phyloP scores from a whole-genome alignment of 2,888 invertebrate genomes.

The Cephus pulcher region DNA sequence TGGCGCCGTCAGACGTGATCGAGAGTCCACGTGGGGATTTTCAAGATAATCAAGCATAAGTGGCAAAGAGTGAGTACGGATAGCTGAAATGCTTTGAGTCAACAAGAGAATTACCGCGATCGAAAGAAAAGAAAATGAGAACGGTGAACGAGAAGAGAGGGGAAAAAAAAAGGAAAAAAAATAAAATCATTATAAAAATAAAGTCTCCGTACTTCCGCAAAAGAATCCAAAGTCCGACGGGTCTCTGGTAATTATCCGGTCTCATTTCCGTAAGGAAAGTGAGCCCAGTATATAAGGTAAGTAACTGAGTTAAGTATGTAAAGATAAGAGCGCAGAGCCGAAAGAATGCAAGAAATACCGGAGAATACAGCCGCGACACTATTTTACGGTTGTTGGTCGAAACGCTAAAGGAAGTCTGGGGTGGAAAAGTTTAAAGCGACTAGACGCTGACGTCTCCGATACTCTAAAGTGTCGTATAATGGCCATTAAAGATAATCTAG shows the following conservation, averaged over 20 bases:
- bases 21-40: neutral
- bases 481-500: conserved; percentile 45
- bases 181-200: neutral
- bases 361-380: conserved; percentile 28
- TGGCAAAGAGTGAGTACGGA: neutral
- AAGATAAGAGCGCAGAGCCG: neutral
- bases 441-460: conserved; percentile 40
- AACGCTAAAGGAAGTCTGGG: conserved; percentile 1
- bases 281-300: neutral
- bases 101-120: neutral
- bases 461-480: conserved; percentile 39
- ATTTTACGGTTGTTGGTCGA: conserved; percentile 27
- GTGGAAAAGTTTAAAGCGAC: conserved; percentile 29
- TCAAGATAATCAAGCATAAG: neutral
- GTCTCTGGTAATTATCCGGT: neutral
- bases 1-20: neutral
- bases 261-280: neutral
- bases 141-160: neutral
- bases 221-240: neutral
- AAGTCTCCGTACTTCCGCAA: neutral
- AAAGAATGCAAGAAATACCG: neutral
- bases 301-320: neutral
- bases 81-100: neutral
- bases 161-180: neutral
- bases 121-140: neutral